These are phyloP conservation scores for Notarius quadriscutis DNA, from an alignment of 2,113 vertebrate genomes.

Conservation along the genomic window DNA sequence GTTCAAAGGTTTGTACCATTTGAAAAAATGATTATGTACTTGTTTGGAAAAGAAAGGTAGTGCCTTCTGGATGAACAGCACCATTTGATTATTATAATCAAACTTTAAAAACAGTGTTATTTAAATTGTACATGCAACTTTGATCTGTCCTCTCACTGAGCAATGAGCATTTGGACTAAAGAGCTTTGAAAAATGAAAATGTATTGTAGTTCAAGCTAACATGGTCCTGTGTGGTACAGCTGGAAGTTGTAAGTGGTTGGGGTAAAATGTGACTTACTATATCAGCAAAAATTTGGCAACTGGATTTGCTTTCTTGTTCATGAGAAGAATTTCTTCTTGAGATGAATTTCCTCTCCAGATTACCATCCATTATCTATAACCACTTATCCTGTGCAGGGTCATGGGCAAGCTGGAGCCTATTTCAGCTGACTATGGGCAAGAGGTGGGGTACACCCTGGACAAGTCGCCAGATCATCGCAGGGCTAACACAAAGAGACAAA, in stretches of 20 bases:
- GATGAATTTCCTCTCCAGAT: conserved; percentile 1
- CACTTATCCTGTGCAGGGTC: too few species aligned
- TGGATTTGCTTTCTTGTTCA: neutral
- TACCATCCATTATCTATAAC: too few species aligned
- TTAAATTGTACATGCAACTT: neutral
- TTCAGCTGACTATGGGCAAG: too few species aligned
- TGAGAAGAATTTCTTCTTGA: neutral
- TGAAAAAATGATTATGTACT: conserved; percentile 1
- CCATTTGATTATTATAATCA: neutral
- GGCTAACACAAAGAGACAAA: too few species aligned
- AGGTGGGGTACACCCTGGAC: too few species aligned
- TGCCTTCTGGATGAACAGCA: conserved; percentile 3
- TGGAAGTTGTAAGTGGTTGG: conserved; percentile 18
- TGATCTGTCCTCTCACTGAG: conserved; percentile 11
- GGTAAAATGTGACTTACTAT: conserved; percentile 27
- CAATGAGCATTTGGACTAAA: conserved; percentile 2
- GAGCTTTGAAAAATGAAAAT: conserved; percentile 2
- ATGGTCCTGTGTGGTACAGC: neutral
- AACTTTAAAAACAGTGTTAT: neutral
- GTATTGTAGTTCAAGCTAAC: neutral
- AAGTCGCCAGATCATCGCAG: too few species aligned
- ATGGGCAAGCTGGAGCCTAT: too few species aligned
- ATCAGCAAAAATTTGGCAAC: conserved; percentile 24
- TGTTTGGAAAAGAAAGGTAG: neutral
- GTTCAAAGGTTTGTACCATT: neutral